Percentiles rank a stretch among this genome's conserved stretches.
Evolutionary conservation across 2,797 vertebrate genomes (phyloP).

Genomic region (Gallirallus australis): DNA sequence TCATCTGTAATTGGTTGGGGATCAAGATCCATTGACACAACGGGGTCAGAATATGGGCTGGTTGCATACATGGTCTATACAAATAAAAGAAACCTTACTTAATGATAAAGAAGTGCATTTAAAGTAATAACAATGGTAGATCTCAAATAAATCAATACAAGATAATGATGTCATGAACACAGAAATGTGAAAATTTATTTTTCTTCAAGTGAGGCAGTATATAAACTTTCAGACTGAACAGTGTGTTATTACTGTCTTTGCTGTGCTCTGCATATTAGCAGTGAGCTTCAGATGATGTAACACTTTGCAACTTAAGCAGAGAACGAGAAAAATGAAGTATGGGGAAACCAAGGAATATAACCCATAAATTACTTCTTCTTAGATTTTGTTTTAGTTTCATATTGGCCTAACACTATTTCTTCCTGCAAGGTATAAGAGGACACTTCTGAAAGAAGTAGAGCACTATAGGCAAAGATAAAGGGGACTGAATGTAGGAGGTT

Average conservation of each 20-base stretch:
- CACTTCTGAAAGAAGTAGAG: not conserved
- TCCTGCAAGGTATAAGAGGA: not conserved
- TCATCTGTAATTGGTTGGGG: slow-evolving; percentile 98
- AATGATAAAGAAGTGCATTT: not conserved
- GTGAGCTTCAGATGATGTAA: not conserved
- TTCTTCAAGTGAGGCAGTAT: not conserved
- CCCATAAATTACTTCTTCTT: not conserved
- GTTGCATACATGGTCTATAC: slow-evolving; percentile 95
- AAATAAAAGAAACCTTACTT: slow-evolving; percentile 32
- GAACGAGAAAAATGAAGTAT: not conserved
- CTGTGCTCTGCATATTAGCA: not conserved
- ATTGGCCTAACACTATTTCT: not conserved
- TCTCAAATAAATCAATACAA: not conserved
- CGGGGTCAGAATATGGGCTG: slow-evolving; percentile 96
- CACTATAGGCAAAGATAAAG: not conserved
- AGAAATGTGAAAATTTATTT: not conserved
- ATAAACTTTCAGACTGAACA: not conserved
- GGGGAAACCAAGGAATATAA: not conserved
- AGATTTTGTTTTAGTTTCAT: not conserved
- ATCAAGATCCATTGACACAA: slow-evolving; percentile 95
- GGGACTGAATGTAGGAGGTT: not conserved
- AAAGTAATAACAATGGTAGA: not conserved
- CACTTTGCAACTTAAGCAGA: not conserved
- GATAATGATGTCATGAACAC: not conserved
- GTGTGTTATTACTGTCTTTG: not conserved